Evolutionary conservation across 2,888 invertebrate genomes (phyloP).

Genomic region (Callosobruchus maculatus): DNA sequence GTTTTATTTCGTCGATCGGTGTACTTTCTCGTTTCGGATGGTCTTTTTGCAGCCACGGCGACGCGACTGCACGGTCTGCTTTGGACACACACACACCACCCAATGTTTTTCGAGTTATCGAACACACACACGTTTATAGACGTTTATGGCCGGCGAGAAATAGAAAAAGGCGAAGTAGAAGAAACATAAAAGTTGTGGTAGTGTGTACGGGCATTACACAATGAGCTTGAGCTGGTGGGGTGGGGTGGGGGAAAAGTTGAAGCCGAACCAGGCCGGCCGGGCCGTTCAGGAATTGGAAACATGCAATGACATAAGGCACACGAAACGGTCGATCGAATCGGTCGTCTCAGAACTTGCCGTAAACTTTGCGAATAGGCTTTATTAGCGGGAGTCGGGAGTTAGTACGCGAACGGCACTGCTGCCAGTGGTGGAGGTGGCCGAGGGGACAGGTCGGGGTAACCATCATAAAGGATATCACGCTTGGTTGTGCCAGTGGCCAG

Average conservation of each 20-base stretch:
- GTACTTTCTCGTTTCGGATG: not conserved
- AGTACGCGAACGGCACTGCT: not conserved
- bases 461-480: too few species aligned
- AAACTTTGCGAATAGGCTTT: constrained; percentile 14
- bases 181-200: not conserved
- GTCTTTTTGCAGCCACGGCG: not conserved
- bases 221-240: too few species aligned
- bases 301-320: constrained; percentile 21
- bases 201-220: not conserved
- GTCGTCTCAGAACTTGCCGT: constrained; percentile 7
- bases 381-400: constrained; percentile 12
- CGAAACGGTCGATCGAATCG: constrained; percentile 9
- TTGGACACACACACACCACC: not conserved
- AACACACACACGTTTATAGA: not conserved
- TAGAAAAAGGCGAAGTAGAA: too few species aligned
- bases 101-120: not conserved
- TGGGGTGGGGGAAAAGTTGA: too few species aligned
- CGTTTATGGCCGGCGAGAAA: not conserved
- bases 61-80: not conserved
- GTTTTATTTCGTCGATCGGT: not conserved
- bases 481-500: too few species aligned
- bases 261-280: constrained; percentile 9
- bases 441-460: too few species aligned
- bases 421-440: too few species aligned
- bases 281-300: constrained; percentile 11